Evolutionary conservation across 1,140 invertebrate genomes (phyloP), one percentile per base, ranked within the genome.

Genomic region (Scaptomyza graminum): DNA sequence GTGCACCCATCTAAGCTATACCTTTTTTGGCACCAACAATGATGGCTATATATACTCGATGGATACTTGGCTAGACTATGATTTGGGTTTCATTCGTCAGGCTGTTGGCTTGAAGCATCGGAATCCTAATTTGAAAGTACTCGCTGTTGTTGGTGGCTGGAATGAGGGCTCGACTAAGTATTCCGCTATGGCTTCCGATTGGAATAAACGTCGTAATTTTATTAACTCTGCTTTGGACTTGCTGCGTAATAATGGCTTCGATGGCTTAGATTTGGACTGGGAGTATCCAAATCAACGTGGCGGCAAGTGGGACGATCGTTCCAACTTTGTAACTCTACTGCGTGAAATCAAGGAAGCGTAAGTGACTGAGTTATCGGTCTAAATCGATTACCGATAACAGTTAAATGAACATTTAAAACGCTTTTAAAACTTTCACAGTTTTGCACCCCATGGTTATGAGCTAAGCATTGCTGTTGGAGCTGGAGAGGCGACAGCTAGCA

Each of bases 251-350:
- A 93, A 96, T 73, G 92, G 93, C 5, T 97, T 97, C 66, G 95
- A 97, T 90, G 96, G 96, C 1, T 93, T 97, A 15, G 96, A 97
- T 85, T 13, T 97, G 2, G 96, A 97, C 82, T 97, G 96, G 96
- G 96, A 97, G 67, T 96, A 96, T 74, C 96, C 95, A 1, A 93
- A 92, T 22, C 93, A 94, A 69, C 91, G 95, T 59, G 95, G 95
- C 49, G 94, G 94, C 1, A 91, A 92, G n/a, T 68, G 93, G 22
- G 92, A 92, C 56, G 91, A 93, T 72, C 89, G 92, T 8, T 59
- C 90, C 63, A 92, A 94, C 90, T 93, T 93, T 87, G 90, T 93
- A 59, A 84, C 92, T 69, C 73, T 95, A 0, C 67, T 95, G 0
- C 92, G 92, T 34, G 95, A 95, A 79, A 55, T 95, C 3, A 93